phyloP scores from a whole-genome alignment of 37 sponge, comb jelly and placozoan genomes.

The Tethya wilhelma region DNA sequence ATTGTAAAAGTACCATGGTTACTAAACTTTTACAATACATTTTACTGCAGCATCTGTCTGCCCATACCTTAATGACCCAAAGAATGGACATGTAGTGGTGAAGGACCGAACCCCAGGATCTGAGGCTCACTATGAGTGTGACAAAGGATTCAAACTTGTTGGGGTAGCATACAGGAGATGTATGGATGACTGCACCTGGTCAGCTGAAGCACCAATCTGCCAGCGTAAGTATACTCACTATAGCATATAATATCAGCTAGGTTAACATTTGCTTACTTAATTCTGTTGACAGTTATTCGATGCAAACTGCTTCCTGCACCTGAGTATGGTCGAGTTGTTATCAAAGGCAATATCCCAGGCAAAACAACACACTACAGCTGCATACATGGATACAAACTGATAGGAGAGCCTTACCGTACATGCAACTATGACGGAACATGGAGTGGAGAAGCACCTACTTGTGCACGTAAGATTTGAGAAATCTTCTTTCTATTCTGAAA shows the following conservation, averaged over 20 bases:
- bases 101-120: conserved; percentile 1
- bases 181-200: conserved; percentile 50
- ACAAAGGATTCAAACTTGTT: conserved; percentile 40
- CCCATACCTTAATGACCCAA: not conserved
- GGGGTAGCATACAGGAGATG: conserved; percentile 39
- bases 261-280: too few species aligned
- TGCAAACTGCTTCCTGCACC: conserved; percentile 27
- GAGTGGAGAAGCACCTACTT: conserved; percentile 52
- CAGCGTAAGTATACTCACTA: not conserved
- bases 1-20: too few species aligned
- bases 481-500: too few species aligned
- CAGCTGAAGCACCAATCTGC: conserved; percentile 30
- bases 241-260: not conserved
- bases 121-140: conserved; percentile 40
- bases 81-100: not conserved
- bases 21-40: not conserved
- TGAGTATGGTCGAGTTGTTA: conserved; percentile 32
- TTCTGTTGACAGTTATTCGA: not conserved
- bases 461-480: conserved; percentile 61
- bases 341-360: conserved; percentile 28
- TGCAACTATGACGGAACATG: conserved; percentile 55
- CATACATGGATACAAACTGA: conserved; percentile 44
- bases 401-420: conserved; percentile 4
- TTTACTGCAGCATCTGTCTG: not conserved
- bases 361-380: conserved; percentile 52